A percentile compares a stretch with the other conserved stretches of the same genome.
Conservation (phyloP, 1,140 invertebrate genomes). For the Dolichoris vasculosae region DNA sequence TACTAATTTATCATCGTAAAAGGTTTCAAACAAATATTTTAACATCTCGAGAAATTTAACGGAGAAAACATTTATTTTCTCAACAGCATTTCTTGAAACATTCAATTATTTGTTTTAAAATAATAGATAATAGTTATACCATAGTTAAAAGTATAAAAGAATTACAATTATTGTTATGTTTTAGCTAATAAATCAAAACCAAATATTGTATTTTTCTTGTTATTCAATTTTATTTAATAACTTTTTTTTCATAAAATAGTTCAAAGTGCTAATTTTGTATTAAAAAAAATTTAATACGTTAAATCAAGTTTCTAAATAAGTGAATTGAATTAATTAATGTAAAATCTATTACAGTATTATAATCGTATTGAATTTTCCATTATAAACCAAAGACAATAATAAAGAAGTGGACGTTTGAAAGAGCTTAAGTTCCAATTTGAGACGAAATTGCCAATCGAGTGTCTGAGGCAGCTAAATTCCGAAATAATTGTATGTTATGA, state of each 20-base stretch:
- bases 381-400: background rate
- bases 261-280: too few species aligned
- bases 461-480: slow-evolving; percentile 41
- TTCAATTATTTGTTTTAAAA: background rate
- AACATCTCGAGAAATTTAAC: background rate
- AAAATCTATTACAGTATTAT: background rate
- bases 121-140: too few species aligned
- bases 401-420: background rate
- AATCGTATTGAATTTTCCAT: background rate
- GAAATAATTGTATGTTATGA: slow-evolving; percentile 47
- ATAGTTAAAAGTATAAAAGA: too few species aligned
- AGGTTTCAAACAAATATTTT: background rate
- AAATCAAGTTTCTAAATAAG: background rate
- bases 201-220: too few species aligned
- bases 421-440: background rate
- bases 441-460: slow-evolving; percentile 27
- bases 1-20: background rate
- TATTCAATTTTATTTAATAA: too few species aligned
- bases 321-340: background rate
- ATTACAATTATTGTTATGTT: too few species aligned
- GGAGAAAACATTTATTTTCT: background rate
- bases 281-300: too few species aligned
- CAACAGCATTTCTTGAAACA: background rate
- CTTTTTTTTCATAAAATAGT: too few species aligned
- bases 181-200: too few species aligned